Evolutionary conservation across 2,888 invertebrate genomes (phyloP).

Genomic region (Lagria hirta): DNA sequence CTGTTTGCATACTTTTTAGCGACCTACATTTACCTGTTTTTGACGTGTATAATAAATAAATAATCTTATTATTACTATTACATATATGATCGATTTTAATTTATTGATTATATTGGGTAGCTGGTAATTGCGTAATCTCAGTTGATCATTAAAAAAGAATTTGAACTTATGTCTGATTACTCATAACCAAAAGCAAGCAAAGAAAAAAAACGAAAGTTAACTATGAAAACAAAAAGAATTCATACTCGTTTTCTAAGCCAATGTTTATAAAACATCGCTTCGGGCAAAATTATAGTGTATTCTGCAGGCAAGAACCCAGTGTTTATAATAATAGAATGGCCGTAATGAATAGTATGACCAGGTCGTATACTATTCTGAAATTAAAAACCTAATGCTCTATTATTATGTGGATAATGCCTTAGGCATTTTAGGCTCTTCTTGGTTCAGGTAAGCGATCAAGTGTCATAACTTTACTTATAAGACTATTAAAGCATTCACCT

Average conservation of each 20-base stretch:
- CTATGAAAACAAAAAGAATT: constrained; percentile 6
- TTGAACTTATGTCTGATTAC: too few relatives aligned
- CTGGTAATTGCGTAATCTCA: too few relatives aligned
- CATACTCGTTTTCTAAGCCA: constrained; percentile 13
- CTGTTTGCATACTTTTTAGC: too few relatives aligned
- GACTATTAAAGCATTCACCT: too few relatives aligned
- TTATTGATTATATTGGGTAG: too few relatives aligned
- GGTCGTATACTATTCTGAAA: constrained; percentile 18
- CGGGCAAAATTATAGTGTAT: constrained; percentile 18
- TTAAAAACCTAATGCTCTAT: constrained; percentile 22
- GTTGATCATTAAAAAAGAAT: too few relatives aligned
- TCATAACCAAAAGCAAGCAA: too few relatives aligned
- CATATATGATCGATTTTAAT: too few relatives aligned
- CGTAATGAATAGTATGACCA: constrained; percentile 20
- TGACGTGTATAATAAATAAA: too few relatives aligned
- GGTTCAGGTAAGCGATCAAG: constrained; percentile 14
- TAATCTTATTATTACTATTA: too few relatives aligned
- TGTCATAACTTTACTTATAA: constrained; percentile 22
- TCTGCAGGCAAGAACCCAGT: constrained; percentile 16
- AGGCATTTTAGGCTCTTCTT: constrained; percentile 15
- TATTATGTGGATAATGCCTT: constrained; percentile 24
- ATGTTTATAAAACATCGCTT: constrained; percentile 15
- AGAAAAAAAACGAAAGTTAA: constrained; percentile 2
- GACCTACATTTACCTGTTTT: too few relatives aligned
- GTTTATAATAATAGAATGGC: constrained; percentile 20